Percentiles rank a stretch among this genome's conserved stretches.
phyloP scores from a whole-genome alignment of 1,140 invertebrate species.

The Polypedilum vanderplanki region DNA sequence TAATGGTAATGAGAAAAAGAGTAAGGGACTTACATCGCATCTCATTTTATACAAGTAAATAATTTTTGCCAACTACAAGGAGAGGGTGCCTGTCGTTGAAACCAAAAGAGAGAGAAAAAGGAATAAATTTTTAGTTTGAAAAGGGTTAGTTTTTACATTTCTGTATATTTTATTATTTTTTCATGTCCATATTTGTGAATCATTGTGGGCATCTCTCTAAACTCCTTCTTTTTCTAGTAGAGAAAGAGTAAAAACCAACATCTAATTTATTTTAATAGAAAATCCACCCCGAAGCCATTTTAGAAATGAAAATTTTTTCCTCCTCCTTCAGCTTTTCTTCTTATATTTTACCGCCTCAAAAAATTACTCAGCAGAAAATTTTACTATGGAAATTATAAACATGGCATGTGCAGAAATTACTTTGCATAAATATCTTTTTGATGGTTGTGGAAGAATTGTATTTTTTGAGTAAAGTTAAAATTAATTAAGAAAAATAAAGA shows the following conservation, averaged over 20 bases:
- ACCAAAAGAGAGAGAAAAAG: neutral
- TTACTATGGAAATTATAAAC: neutral
- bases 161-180: neutral
- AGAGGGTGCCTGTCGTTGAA: too few species aligned
- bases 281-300: neutral
- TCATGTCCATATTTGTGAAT: neutral
- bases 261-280: conserved; percentile 20
- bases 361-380: conserved; percentile 7
- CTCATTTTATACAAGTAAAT: too few species aligned
- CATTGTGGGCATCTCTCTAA: neutral
- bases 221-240: neutral
- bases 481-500: neutral
- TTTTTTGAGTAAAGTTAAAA: too few species aligned
- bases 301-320: neutral
- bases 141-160: conserved; percentile 19
- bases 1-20: neutral
- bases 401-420: neutral
- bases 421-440: too few species aligned
- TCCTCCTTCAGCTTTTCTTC: neutral
- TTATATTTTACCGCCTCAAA: neutral
- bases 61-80: too few species aligned
- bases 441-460: too few species aligned
- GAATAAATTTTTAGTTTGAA: neutral
- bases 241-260: conserved; percentile 13
- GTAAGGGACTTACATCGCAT: neutral